Percentiles rank a stretch among this genome's conserved stretches.
Conservation (phyloP, 2,888 invertebrate species). For the Neoascia interrupta region DNA sequence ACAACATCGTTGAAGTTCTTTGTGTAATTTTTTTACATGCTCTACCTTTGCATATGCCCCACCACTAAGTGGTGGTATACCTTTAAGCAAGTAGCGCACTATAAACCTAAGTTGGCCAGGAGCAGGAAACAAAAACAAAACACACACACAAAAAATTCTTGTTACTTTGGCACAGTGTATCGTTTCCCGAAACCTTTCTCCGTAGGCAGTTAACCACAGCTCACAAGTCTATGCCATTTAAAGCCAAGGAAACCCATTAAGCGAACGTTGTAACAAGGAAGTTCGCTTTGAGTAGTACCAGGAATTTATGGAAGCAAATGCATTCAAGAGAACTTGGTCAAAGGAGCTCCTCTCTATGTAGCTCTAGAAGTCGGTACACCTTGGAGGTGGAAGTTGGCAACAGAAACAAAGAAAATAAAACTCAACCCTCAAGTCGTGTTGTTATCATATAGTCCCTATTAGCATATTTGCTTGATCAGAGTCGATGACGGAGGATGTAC, state of each 20-base stretch:
- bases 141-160: slow-evolving; percentile 42
- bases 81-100: slow-evolving; percentile 38
- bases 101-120: slow-evolving; percentile 37
- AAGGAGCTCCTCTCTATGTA: slow-evolving; percentile 20
- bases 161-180: slow-evolving; percentile 62
- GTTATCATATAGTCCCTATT: slow-evolving; percentile 67
- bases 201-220: slow-evolving; percentile 5
- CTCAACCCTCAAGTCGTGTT: slow-evolving; percentile 44
- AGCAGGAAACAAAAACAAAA: slow-evolving; percentile 22
- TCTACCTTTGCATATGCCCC: slow-evolving; percentile 41
- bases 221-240: too few species aligned
- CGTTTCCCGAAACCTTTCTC: slow-evolving; percentile 35
- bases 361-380: slow-evolving; percentile 21
- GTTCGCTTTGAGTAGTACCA: slow-evolving; percentile 64
- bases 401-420: slow-evolving; percentile 3
- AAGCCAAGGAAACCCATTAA: slow-evolving; percentile 51
- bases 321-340: slow-evolving; percentile 54
- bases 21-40: slow-evolving; percentile 29
- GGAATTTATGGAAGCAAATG: slow-evolving; percentile 64
- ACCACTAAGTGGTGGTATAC: slow-evolving; percentile 10
- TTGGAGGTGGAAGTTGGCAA: slow-evolving; percentile 25
- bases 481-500: slow-evolving; percentile 39
- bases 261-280: slow-evolving; percentile 65
- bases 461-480: slow-evolving; percentile 61
- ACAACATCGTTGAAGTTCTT: slow-evolving; percentile 62